Evolutionary conservation across 92 coral and sea anemone species (phyloP).

Genomic region (Ricordea florida): DNA sequence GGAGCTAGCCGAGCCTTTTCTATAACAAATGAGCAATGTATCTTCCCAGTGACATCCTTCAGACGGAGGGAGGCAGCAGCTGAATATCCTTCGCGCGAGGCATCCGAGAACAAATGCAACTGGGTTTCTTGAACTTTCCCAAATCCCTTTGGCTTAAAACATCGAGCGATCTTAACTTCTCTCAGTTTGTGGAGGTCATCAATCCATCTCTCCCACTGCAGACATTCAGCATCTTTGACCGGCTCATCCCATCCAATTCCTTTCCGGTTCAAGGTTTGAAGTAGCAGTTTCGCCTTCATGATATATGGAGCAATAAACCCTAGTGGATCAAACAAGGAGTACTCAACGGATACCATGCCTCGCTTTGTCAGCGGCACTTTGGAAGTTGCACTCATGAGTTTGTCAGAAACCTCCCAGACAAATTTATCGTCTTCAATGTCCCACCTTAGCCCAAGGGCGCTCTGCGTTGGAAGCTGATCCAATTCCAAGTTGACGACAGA

Average conservation of each 20-base stretch:
- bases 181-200: constrained; percentile 2
- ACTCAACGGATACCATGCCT: no score
- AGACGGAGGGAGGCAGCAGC: constrained; percentile 41
- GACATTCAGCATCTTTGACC: constrained; percentile 9
- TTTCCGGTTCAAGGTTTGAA: constrained; percentile 38
- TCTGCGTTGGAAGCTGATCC: no score
- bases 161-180: constrained; percentile 13
- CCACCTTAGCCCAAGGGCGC: no score
- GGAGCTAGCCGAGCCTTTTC: constrained; percentile 44
- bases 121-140: constrained; percentile 10
- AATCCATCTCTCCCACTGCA: constrained; percentile 40
- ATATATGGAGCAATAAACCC: no score
- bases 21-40: constrained; percentile 27
- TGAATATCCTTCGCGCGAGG: constrained; percentile 45
- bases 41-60: constrained; percentile 8
- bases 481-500: no score
- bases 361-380: no score
- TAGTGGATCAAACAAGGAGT: no score
- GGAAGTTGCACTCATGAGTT: no score
- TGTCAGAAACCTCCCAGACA: no score
- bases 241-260: constrained; percentile 39
- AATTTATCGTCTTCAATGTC: no score
- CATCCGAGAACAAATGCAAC: constrained; percentile 39
- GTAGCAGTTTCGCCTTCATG: constrained; percentile 56
- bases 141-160: constrained; percentile 32